A percentile compares a stretch with the other conserved stretches of the same genome.
Evolutionary conservation across 1,140 invertebrate species (phyloP).

Genomic region (Atta cephalotes): DNA sequence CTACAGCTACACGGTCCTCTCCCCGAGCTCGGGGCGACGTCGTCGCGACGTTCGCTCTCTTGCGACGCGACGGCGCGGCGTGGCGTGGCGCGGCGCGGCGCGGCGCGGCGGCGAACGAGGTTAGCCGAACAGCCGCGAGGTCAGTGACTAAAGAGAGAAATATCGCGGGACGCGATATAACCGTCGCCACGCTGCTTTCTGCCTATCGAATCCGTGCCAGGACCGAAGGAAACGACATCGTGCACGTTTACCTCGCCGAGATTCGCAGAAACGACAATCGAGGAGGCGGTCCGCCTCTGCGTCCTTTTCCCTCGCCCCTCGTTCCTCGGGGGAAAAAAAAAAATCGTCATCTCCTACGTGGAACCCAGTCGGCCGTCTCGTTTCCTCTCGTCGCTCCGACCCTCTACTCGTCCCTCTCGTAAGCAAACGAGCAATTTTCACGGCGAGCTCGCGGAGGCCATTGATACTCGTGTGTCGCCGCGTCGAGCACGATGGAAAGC

Average conservation of each 20-base stretch:
- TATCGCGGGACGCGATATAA: slow-evolving; percentile 76
- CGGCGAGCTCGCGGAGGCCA: slow-evolving; percentile 16
- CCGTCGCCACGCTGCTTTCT: slow-evolving; percentile 35
- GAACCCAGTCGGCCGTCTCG: neutral
- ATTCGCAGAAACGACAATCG: neutral
- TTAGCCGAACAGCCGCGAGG: slow-evolving; percentile 75
- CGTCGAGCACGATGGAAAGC: slow-evolving; percentile 24
- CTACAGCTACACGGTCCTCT: no score
- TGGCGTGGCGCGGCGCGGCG: slow-evolving; percentile 8
- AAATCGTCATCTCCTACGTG: neutral
- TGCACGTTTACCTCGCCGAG: neutral
- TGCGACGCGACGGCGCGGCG: slow-evolving; percentile 28
- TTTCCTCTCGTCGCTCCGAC: neutral
- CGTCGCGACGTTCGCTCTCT: slow-evolving; percentile 34
- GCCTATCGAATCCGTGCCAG: slow-evolving; percentile 54
- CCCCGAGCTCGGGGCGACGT: slow-evolving; percentile 7
- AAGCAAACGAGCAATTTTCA: slow-evolving; percentile 38
- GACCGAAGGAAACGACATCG: slow-evolving; percentile 35
- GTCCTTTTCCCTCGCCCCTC: neutral
- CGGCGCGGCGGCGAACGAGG: slow-evolving; percentile 68
- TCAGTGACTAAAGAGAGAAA: slow-evolving; percentile 81
- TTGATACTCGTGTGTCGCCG: slow-evolving; percentile 43
- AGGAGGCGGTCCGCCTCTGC: neutral
- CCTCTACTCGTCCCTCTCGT: neutral
- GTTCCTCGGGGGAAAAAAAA: no score